Base-by-base conservation (phyloP, 1,140 invertebrate species). In the Gonioctena quinquepunctata region DNA sequence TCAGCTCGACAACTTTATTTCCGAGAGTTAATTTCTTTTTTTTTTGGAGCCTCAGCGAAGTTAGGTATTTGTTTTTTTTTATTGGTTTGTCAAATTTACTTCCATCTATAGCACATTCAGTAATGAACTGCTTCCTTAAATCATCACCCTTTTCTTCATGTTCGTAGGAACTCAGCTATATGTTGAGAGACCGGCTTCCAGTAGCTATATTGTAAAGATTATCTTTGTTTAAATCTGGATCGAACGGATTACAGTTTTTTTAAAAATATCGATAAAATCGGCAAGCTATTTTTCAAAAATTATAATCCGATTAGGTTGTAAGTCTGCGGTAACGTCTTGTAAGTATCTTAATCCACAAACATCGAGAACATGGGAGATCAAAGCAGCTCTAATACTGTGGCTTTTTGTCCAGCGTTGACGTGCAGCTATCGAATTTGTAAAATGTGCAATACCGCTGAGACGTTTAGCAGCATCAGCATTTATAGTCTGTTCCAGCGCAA, bases 401-500 rank as follows among this genome's bases (percentile, higher is more conserved):
- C 67, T 75, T 68, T 62, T 66, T 11, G 60, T 11, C 71, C 71
- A 73, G 2, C 64, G 70, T 70, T 75, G 73, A 48, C 71, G 71
- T 61, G 71, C 70, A 16, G 71, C 56, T 27, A 73, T 73, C 11
- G 71, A 75, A 66, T 74, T 71, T 2, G 76, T 79, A 49, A 78
- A 69, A 61, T 79, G 63, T 7, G 49, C 18, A 19, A 76, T 74
- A 13, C 74, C 69, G 11, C 59, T 71, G 13, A 74, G 60, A 49
- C 62, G 33, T 59, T 59, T 63, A n/a, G 70, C 75, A 16, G 70
- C 66, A 59, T 76, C 70, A n/a, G 56, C 72, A 67, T 76, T 76
- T 16, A 72, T 67, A 7, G 75, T 75, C 48, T 72, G 70, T 54
- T 76, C 67, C 23, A 75, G 23, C 5, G 66, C 52, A 6, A 71